Conservation (phyloP, 2,113 vertebrate genomes). For the Austrofundulus limnaeus region DNA sequence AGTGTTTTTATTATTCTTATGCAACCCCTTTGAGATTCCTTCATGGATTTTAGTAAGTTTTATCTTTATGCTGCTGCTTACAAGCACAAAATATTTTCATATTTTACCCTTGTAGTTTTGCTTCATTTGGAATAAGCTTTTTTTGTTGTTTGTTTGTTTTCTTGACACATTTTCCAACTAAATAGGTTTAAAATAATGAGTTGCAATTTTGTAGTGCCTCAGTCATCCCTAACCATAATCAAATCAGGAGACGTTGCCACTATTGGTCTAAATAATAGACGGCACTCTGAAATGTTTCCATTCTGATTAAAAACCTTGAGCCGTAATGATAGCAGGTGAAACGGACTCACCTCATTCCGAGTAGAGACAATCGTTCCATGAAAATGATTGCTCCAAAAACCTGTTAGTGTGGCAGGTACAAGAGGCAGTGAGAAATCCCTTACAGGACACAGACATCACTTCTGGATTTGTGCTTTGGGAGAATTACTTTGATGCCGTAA, state of each 20-base stretch:
- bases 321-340: slow-evolving; percentile 36
- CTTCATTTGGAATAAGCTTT: slow-evolving; percentile 29
- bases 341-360: slow-evolving; percentile 30
- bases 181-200: slow-evolving; percentile 33
- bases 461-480: slow-evolving; percentile 22
- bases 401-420: slow-evolving; percentile 33
- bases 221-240: slow-evolving; percentile 33
- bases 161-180: slow-evolving; percentile 10
- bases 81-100: slow-evolving; percentile 46
- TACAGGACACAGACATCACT: slow-evolving; percentile 30
- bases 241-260: slow-evolving; percentile 26
- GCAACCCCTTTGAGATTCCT: slow-evolving; percentile 9
- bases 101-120: slow-evolving; percentile 37
- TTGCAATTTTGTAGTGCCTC: slow-evolving; percentile 22
- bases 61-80: slow-evolving; percentile 48
- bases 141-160: slow-evolving; percentile 36
- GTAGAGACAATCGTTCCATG: slow-evolving; percentile 37
- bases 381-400: slow-evolving; percentile 23
- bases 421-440: slow-evolving; percentile 29
- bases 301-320: slow-evolving; percentile 36
- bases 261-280: slow-evolving; percentile 50
- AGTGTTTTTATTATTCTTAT: slow-evolving; percentile 26
- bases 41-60: slow-evolving; percentile 31
- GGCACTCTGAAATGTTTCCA: slow-evolving; percentile 23
- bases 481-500: slow-evolving; percentile 42